Percentiles rank a stretch among this genome's conserved stretches.
Evolutionary conservation across 2,113 vertebrate species (phyloP).

Genomic region (Myotis brandtii): DNA sequence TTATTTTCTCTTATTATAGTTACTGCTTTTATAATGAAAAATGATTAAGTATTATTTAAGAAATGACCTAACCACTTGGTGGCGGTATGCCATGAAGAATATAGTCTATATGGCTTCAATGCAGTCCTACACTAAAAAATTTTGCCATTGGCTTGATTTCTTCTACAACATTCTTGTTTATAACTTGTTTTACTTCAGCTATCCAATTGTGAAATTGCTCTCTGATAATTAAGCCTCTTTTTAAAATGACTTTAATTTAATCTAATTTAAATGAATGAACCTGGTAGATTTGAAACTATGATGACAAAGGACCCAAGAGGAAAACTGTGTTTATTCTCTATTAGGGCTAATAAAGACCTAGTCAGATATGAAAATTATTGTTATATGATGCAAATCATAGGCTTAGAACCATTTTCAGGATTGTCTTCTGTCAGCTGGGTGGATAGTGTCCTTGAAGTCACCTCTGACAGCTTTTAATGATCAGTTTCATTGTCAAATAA

Average conservation of each 20-base stretch:
- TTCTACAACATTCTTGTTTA: slow-evolving; percentile 39
- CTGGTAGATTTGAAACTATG: slow-evolving; percentile 6
- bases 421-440: not conserved
- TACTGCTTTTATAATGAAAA: slow-evolving; percentile 42
- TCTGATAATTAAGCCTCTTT: slow-evolving; percentile 45
- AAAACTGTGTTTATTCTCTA: not conserved
- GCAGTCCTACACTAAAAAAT: not conserved
- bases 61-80: slow-evolving; percentile 59
- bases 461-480: slow-evolving; percentile 16
- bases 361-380: slow-evolving; percentile 39
- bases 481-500: slow-evolving; percentile 37
- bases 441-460: not conserved
- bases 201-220: slow-evolving; percentile 42
- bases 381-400: slow-evolving; percentile 40
- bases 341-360: slow-evolving; percentile 41
- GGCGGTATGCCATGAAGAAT: slow-evolving; percentile 56
- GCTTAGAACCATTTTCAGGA: not conserved
- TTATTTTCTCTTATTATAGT: not conserved
- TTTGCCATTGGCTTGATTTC: not conserved
- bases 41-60: not conserved
- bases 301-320: slow-evolving; percentile 30
- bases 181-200: not conserved
- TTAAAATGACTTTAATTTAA: slow-evolving; percentile 42
- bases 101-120: not conserved
- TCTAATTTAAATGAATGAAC: slow-evolving; percentile 13